Base-by-base conservation (phyloP, 2,888 invertebrate genomes). In the Pterostichus madidus region DNA sequence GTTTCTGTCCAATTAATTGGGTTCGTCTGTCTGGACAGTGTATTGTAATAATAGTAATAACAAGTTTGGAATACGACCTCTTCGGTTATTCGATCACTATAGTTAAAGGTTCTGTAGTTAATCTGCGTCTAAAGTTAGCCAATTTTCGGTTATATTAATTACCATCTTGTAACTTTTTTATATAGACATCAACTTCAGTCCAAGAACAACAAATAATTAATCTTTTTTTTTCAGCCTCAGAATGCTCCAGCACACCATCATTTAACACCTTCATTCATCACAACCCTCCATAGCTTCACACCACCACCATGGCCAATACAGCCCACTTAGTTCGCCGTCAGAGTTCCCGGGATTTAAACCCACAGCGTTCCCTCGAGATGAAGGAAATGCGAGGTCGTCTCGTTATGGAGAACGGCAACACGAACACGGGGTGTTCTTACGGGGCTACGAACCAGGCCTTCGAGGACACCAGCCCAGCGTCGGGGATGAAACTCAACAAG, bases 391-490 rank as follows among this genome's bases (percentile, higher is more conserved):
- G 95, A 73, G 96, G 96, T 0, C 92, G 97, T 64, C 90, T 97
- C 86, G 95, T 97, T 56, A 92, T 93, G 88, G 96, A 96, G 88
- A 95, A 94, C 86, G 94, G 93, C 13, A 91, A 87, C 24, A 24
- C 24, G 24, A 90, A 90, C 84, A 91, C 92, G 84, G 92, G 92
- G 61, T 93, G 92, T 64, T 93, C 94, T 90, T 97, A 97, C 89
- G 97, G 97, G 1, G 95, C 97, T 17, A 96, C 97, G 17, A 97
- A 97, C 89, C 94, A 94, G 85, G 97, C 95, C 44, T 97, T 96
- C 87, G 93, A 93, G 85, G 93, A 94, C 86, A 91, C 91, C 85
- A 92, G 92, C 88, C 92, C 93, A 15, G 59, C 31, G 17, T 24
- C 61, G 0, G 53, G 39, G 6, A 89, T 87, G n/a, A 90, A 90